phyloP scores from a whole-genome alignment of 30 jellyfish, hydroid and myxozoan genomes.

The Morbakka virulenta region DNA sequence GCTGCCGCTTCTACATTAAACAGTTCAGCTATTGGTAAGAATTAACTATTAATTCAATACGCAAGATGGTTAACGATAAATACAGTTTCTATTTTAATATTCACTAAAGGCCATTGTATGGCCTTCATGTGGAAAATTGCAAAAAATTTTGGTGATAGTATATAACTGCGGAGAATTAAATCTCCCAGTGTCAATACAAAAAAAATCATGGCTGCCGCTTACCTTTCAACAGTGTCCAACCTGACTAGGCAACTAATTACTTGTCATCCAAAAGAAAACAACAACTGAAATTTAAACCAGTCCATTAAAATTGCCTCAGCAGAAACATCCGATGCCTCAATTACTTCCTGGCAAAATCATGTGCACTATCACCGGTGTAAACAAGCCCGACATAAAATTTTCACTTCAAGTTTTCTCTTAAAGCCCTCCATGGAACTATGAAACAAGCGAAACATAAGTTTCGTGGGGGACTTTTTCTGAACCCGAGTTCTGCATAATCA shows the following conservation, averaged over 20 bases:
- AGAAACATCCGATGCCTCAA: neutral
- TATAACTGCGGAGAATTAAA: neutral
- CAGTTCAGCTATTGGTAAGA: neutral
- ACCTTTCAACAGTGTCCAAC: constrained; percentile 18
- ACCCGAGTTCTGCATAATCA: constrained; percentile 61
- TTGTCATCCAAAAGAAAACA: neutral
- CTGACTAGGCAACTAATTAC: neutral
- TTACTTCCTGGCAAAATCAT: neutral
- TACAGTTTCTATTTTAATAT: neutral
- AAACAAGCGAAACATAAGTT: constrained; percentile 94
- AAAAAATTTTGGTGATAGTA: neutral
- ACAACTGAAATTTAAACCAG: neutral
- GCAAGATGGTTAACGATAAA: neutral
- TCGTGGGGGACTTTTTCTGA: constrained; percentile 92
- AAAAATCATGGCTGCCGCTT: constrained; percentile 78
- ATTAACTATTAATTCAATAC: neutral
- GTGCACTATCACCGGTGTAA: neutral
- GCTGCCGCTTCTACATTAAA: neutral
- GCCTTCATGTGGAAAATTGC: neutral
- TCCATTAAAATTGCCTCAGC: neutral
- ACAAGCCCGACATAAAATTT: neutral
- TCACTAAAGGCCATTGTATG: neutral
- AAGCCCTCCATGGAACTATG: constrained; percentile 13
- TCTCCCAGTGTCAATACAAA: constrained; percentile 19
- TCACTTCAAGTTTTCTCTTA: neutral